Evolutionary conservation across 2,113 vertebrate genomes (phyloP).

Genomic region (Corapipo altera): DNA sequence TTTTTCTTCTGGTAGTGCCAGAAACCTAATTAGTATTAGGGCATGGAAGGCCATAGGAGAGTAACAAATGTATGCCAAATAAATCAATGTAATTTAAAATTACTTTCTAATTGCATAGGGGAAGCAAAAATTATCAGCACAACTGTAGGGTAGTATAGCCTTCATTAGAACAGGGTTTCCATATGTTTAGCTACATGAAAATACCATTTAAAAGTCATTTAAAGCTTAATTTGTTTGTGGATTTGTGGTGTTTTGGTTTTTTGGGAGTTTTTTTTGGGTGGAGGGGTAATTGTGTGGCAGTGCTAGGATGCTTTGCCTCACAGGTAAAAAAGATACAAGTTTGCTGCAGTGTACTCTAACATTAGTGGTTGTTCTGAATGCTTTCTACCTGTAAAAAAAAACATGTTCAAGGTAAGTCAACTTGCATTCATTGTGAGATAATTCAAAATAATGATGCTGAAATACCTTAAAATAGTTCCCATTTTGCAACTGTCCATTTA

Average conservation of each 20-base stretch:
- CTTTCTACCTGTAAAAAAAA: neutral
- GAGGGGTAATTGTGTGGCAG: neutral
- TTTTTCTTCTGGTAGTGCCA: neutral
- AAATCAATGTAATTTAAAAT: neutral
- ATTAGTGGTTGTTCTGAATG: neutral
- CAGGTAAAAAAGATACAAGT: neutral
- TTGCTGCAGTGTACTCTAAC: neutral
- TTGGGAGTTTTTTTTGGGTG: accelerated
- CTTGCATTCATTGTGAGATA: neutral
- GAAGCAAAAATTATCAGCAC: neutral
- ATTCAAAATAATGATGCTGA: neutral
- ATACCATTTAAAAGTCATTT: neutral
- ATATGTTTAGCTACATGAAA: neutral
- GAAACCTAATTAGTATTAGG: neutral
- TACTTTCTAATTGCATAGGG: neutral
- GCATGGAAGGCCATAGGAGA: neutral
- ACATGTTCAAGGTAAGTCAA: neutral
- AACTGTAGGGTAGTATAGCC: neutral
- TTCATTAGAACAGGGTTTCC: neutral
- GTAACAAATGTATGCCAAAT: neutral
- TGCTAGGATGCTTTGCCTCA: neutral
- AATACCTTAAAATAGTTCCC: neutral
- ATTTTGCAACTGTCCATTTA: neutral
- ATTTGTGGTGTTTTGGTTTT: neutral
- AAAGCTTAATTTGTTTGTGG: neutral